Base-by-base conservation (phyloP, 2,888 invertebrate species). In the Andrena chrysosceles region DNA sequence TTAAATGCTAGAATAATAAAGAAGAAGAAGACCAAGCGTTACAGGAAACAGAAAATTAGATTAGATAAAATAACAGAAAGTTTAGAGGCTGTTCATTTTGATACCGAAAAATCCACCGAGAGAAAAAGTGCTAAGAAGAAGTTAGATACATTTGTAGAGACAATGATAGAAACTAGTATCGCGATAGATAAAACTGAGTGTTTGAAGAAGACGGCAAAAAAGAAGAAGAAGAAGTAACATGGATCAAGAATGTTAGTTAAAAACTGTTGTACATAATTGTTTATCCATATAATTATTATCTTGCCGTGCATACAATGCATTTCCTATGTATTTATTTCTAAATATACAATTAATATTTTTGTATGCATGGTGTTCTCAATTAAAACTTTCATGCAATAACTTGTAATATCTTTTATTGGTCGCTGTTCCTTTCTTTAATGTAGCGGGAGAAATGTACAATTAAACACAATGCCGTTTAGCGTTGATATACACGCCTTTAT, bases 1-100 rank as follows among this genome's bases (percentile, higher is more conserved):
- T 59, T 84, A 35, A 84, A 84, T 54, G 2, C 16, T 13, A 74
- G 31, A 31, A 78, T 78, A 77, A 56, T 20, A 8, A 77, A 80
- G 13, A 85, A 77, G 8, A 84, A 84, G 26, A 35, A 23, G 5
- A 42, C 48, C 4, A 77, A 78, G 48, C 13, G 59, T 23, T 20
- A 6, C 20, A 73, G 2, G n/a, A 83, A 77, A 31, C 10, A 26
- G 20, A 63, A 60, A 20, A 35, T 2, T 1, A 72, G 81, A 79
- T 59, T 81, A 26, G 33, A 23, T 42, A 81, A 62, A 35, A 78
- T 75, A 52, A 59, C 48, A n/a, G 20, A 71, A 64, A n/a, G 31
- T 60, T 52, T 74, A 33, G 5, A 60, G 6, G 60, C 62, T 60
- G 20, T 70, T 63, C 35, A 67, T 69, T 33, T 74, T 13, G 52